Evolutionary conservation across 2,888 invertebrate genomes (phyloP), one percentile per base, ranked within the genome.

Genomic region (Brachypterus glaber): DNA sequence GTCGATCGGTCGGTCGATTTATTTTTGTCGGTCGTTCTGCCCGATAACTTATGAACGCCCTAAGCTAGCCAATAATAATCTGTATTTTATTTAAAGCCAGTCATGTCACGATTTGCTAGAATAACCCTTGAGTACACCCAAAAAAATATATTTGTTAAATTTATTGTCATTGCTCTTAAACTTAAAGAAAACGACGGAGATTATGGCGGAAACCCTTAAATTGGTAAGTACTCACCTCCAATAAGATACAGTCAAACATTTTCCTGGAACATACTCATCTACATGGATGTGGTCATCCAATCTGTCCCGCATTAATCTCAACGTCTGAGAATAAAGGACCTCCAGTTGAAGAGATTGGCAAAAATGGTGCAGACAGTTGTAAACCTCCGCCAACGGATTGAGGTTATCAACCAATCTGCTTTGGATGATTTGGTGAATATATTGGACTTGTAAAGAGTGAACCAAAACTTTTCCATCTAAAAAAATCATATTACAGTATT

Each of bases 291-390:
- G 91, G 48, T 86, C 85, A 41, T 90, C 85, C 14, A 96, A 69
- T 4, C 95, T 76, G 56, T 93, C 92, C 29, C 86, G 75, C 54
- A 90, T 88, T 32, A 97, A 68, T 31, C 92, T 74, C 52, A 91
- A 68, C 0, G 91, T 89, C 69, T 95, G 89, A 1, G 89, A 87
- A 58, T 89, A 89, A 3, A 91, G 67, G 4, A 82, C 82, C 66
- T 96, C 95, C 17, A 99, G 68, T 57, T 98, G 97, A 17, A 98
- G 70, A 0, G 92, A 89, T 55, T 95, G 90, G 58, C 95, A 93
- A 66, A 99, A 96, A 58, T 82, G 87, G 48, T 92, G 90, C 18
- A 96, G 70, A 42, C 82, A 82, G 54, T 79, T 80, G 63, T 89
- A 90, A 1, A 89, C 79, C 62, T 89, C 88, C 33, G 80, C 77